These are phyloP conservation scores for Chauna torquata DNA, from an alignment of 2,113 vertebrate species.

Conservation along the genomic window DNA sequence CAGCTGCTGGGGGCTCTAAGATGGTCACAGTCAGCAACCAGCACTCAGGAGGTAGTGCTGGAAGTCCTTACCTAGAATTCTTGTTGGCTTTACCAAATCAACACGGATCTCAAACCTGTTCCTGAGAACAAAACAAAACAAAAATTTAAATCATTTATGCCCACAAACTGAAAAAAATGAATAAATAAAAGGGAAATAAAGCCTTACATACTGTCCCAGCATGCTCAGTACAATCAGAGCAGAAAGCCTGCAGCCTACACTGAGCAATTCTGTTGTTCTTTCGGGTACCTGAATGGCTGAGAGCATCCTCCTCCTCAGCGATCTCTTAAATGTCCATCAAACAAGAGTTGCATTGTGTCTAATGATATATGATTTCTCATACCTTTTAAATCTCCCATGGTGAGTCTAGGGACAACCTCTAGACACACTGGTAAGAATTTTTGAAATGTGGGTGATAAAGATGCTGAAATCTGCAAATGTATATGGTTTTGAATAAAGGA, in stretches of 20 bases:
- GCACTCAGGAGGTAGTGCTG: not conserved
- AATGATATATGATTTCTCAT: conserved; percentile 20
- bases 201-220: not conserved
- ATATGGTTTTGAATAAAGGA: not conserved
- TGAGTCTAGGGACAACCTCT: conserved; percentile 36
- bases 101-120: not conserved
- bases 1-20: not conserved
- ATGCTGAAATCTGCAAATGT: conserved; percentile 29
- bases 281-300: not conserved
- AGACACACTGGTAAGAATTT: conserved; percentile 28
- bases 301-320: not conserved
- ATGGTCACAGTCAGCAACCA: not conserved
- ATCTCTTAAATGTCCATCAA: not conserved
- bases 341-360: not conserved
- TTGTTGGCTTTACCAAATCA: not conserved
- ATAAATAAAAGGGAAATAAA: not conserved
- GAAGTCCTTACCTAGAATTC: not conserved
- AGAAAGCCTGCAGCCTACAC: not conserved
- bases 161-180: not conserved
- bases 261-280: not conserved
- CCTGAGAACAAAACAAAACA: not conserved
- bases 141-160: not conserved
- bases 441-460: conserved; percentile 46
- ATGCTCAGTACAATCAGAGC: rapidly evolving
- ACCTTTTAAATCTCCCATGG: not conserved